A percentile compares a stretch with the other conserved stretches of the same genome.
phyloP scores from a whole-genome alignment of 2,888 invertebrate species.

The Yponomeuta sedellus region DNA sequence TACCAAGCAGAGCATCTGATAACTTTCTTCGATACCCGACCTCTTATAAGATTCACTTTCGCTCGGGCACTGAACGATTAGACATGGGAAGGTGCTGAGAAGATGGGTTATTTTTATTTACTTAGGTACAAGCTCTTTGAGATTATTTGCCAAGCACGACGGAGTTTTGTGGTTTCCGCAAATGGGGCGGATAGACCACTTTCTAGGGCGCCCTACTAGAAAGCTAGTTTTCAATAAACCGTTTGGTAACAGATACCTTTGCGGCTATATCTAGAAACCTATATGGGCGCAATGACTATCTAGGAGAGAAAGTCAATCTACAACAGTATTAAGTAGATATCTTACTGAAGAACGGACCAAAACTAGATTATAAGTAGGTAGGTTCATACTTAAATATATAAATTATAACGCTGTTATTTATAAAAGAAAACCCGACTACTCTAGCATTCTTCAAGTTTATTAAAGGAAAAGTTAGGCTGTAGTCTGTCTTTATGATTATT shows the following conservation, averaged over 20 bases:
- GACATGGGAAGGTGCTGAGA: slow-evolving; percentile 3
- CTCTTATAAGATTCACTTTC: slow-evolving; percentile 12
- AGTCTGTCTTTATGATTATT: no score
- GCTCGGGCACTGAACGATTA: slow-evolving; percentile 9
- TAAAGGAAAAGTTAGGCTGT: no score
- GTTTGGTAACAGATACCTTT: slow-evolving; percentile 4
- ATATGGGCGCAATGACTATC: background rate
- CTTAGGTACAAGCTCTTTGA: background rate
- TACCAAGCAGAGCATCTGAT: background rate
- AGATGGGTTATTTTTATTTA: background rate
- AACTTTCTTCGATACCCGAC: slow-evolving; percentile 9
- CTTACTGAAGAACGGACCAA: no score
- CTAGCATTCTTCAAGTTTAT: no score
- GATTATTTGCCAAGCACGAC: slow-evolving; percentile 2
- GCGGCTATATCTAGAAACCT: background rate
- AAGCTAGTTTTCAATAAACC: slow-evolving; percentile 32
- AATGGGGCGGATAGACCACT: slow-evolving; percentile 25
- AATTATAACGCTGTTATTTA: no score
- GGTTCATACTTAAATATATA: no score
- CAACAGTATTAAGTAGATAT: no score
- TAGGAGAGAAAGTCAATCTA: no score
- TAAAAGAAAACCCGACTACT: no score
- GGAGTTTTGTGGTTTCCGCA: background rate
- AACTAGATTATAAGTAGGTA: no score
- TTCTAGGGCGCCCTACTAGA: slow-evolving; percentile 51